Evolutionary conservation across 2,113 vertebrate species (phyloP).

Genomic region (Hippocampus comes): DNA sequence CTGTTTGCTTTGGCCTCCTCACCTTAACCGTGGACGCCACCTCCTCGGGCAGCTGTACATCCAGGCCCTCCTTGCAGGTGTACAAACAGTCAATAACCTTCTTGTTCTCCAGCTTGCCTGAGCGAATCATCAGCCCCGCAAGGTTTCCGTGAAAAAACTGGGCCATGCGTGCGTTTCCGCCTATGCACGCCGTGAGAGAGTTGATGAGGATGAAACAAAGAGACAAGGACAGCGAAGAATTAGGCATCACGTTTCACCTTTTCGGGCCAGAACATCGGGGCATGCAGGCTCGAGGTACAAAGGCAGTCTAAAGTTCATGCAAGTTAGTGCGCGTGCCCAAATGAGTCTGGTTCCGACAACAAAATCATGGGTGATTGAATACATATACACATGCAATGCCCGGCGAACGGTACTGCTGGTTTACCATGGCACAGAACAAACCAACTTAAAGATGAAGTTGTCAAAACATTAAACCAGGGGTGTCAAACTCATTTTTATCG

Average conservation of each 20-base stretch:
- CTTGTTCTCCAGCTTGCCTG: slow-evolving; percentile 91
- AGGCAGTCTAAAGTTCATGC: slow-evolving; percentile 76
- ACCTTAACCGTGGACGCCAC: slow-evolving; percentile 84
- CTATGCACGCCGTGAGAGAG: slow-evolving; percentile 47
- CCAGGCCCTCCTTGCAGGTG: slow-evolving; percentile 95
- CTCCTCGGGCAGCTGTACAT: slow-evolving; percentile 82
- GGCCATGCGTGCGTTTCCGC: slow-evolving; percentile 84
- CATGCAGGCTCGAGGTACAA: slow-evolving; percentile 55
- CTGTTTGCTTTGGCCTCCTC: slow-evolving; percentile 27
- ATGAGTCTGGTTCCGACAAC: slow-evolving; percentile 24
- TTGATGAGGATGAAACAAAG: slow-evolving; percentile 15
- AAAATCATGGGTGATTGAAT: slow-evolving; percentile 51
- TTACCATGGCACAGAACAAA: slow-evolving; percentile 22
- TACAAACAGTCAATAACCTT: slow-evolving; percentile 97
- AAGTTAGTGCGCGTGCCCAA: slow-evolving; percentile 76
- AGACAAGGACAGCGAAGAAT: slow-evolving; percentile 5
- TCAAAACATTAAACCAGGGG: background rate
- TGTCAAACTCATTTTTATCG: no score
- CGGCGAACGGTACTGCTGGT: slow-evolving; percentile 18
- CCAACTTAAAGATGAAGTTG: slow-evolving; percentile 7
- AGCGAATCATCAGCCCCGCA: slow-evolving; percentile 88
- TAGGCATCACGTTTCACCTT: slow-evolving; percentile 13
- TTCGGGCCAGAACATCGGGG: slow-evolving; percentile 30
- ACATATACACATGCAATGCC: slow-evolving; percentile 79
- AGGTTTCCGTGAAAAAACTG: slow-evolving; percentile 94